Conservation (phyloP, 2,888 invertebrate species). For the Melieria picta region DNA sequence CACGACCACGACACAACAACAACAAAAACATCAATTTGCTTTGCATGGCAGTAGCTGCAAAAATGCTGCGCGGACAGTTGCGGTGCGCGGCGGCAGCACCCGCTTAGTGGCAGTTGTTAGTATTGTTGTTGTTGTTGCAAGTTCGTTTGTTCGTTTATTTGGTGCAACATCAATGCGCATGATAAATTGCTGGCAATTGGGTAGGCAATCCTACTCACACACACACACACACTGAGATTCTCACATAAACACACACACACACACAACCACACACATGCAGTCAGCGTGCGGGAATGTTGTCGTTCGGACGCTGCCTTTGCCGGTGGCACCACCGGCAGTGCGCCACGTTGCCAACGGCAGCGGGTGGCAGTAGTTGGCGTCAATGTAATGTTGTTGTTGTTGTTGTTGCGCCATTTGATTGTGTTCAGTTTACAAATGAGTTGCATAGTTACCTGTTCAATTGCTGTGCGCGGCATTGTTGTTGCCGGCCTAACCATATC, state of each 20-base stretch:
- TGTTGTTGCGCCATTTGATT: slow-evolving; percentile 10
- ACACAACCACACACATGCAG: neutral
- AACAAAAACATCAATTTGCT: neutral
- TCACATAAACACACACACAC: neutral
- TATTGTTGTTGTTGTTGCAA: slow-evolving; percentile 22
- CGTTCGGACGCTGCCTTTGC: neutral
- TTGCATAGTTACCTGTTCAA: slow-evolving; percentile 38
- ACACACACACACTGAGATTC: neutral
- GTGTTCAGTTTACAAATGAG: slow-evolving; percentile 54
- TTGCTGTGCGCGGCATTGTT: neutral
- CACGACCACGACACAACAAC: neutral
- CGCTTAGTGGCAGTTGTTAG: slow-evolving; percentile 35
- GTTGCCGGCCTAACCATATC: too few relatives aligned
- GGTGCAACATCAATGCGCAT: slow-evolving; percentile 27
- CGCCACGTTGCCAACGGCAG: slow-evolving; percentile 5
- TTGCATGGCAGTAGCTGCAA: neutral
- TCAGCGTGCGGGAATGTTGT: neutral
- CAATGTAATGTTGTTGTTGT: neutral
- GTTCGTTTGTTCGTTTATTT: slow-evolving; percentile 49
- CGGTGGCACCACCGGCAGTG: neutral
- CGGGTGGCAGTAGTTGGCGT: neutral
- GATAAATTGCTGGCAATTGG: slow-evolving; percentile 35
- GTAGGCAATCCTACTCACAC: slow-evolving; percentile 22
- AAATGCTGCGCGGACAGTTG: neutral
- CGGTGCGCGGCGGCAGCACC: neutral